phyloP scores from a whole-genome alignment of 2,797 vertebrate species.

The Rhincodon typus region DNA sequence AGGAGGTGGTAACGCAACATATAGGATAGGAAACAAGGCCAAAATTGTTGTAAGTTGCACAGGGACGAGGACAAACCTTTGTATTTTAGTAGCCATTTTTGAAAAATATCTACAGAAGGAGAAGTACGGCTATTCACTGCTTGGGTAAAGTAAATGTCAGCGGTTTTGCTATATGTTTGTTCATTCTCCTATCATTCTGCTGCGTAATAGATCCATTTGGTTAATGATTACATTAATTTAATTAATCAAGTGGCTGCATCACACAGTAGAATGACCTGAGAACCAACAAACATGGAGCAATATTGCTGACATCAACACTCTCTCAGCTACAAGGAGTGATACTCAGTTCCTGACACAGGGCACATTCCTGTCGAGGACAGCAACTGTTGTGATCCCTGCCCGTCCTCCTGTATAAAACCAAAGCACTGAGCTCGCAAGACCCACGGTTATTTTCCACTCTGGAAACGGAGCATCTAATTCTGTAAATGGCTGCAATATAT shows the following conservation, averaged over 20 bases:
- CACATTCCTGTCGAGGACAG: not conserved
- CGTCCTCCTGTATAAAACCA: not conserved
- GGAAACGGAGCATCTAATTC: not conserved
- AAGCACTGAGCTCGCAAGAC: not conserved
- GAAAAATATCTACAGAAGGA: not conserved
- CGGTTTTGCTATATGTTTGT: slow-evolving; percentile 23
- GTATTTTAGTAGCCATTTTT: not conserved
- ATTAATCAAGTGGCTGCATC: slow-evolving; percentile 30
- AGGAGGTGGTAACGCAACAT: not conserved
- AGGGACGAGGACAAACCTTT: not conserved
- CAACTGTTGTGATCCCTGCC: not conserved
- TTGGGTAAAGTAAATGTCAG: slow-evolving; percentile 6
- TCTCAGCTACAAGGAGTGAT: not conserved
- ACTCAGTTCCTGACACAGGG: not conserved
- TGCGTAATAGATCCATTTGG: slow-evolving; percentile 31
- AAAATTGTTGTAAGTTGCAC: not conserved
- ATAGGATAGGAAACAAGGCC: not conserved
- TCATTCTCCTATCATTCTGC: not conserved
- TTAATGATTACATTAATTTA: slow-evolving; percentile 37
- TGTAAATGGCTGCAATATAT: not conserved
- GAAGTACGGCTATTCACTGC: not conserved
- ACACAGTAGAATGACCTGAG: slow-evolving; percentile 22
- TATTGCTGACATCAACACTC: not conserved
- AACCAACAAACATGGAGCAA: slow-evolving; percentile 30
- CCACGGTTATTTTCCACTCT: slow-evolving; percentile 1